phyloP scores from a whole-genome alignment of 2,888 invertebrate species.

The Conus canariensis region DNA sequence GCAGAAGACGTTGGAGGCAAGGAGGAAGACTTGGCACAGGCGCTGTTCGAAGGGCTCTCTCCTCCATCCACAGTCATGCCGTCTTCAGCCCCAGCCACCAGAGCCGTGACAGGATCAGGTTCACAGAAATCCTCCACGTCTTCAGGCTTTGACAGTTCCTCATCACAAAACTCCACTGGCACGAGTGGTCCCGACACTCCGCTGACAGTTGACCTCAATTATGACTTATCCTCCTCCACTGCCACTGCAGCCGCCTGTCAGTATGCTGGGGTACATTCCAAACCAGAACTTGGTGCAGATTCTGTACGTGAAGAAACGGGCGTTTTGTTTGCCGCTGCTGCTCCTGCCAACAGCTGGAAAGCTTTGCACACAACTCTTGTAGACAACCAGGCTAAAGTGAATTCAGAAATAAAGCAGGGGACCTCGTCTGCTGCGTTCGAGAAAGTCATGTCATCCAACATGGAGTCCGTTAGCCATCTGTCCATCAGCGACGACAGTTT shows the following conservation, averaged over 20 bases:
- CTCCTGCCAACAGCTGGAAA: slow-evolving; percentile 3
- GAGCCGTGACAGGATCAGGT: not conserved
- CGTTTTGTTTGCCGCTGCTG: not conserved
- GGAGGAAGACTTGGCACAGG: slow-evolving; percentile 26
- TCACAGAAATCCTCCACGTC: not conserved
- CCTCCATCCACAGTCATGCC: not conserved
- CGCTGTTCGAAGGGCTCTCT: slow-evolving; percentile 36
- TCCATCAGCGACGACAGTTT: slow-evolving; percentile 31
- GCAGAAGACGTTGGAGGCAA: not conserved
- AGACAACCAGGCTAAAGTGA: not conserved
- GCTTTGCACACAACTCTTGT: not conserved
- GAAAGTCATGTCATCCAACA: not conserved
- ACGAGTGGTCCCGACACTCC: not conserved
- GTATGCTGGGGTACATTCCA: not conserved
- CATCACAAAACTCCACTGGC: not conserved
- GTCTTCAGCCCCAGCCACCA: not conserved
- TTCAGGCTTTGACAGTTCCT: slow-evolving; percentile 17
- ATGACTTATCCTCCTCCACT: not conserved
- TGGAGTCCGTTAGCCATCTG: not conserved
- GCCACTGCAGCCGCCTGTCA: not conserved
- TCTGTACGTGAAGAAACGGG: not conserved
- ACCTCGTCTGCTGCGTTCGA: not conserved
- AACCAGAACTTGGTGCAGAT: not conserved
- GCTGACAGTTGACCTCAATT: not conserved
- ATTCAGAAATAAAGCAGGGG: not conserved